phyloP scores from a whole-genome alignment of 2,113 vertebrate species.

The Sarotherodon lohbergeri region DNA sequence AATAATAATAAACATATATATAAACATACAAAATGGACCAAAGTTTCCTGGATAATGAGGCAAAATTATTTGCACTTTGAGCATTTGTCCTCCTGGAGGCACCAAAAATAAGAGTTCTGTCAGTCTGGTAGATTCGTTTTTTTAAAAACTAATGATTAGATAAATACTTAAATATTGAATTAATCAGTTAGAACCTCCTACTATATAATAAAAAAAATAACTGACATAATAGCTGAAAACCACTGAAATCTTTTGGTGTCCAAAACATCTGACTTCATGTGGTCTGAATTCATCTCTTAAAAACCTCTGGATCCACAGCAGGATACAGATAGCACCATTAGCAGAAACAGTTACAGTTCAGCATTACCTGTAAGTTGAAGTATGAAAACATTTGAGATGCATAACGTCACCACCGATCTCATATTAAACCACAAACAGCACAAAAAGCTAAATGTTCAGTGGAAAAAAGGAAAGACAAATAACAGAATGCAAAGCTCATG shows the following conservation, averaged over 20 bases:
- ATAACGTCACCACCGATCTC: accelerated
- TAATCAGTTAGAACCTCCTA: background rate
- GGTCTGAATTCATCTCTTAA: background rate
- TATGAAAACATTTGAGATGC: background rate
- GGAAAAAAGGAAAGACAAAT: background rate
- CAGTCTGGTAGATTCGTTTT: background rate
- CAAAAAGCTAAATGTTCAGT: background rate
- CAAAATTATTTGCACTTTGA: background rate
- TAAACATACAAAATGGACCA: accelerated
- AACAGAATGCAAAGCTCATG: background rate
- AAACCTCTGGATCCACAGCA: background rate
- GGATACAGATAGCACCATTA: background rate
- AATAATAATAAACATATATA: background rate
- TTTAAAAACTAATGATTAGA: background rate
- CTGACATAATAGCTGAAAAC: background rate
- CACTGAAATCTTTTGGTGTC: background rate
- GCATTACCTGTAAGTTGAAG: background rate
- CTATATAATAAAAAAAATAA: background rate
- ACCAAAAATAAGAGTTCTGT: background rate
- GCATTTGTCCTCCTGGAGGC: background rate
- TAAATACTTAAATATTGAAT: background rate
- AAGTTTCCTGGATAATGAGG: background rate
- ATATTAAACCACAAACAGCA: background rate
- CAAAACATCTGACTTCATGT: background rate
- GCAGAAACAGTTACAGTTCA: background rate